Percentiles rank a stretch among this genome's conserved stretches.
phyloP scores from a whole-genome alignment of 2,888 invertebrate species.

The Julus scandinavius region DNA sequence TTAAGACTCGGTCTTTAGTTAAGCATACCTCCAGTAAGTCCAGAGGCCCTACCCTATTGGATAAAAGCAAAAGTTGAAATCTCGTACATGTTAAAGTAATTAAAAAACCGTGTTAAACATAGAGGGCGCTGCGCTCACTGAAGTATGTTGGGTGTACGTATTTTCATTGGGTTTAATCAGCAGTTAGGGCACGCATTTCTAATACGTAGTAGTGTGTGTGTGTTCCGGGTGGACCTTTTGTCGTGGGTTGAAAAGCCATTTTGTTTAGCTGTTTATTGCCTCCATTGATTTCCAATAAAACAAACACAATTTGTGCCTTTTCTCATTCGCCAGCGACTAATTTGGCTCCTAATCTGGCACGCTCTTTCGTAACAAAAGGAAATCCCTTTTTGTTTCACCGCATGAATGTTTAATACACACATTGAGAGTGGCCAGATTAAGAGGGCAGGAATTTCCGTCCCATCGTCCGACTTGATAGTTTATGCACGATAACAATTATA shows the following conservation, averaged over 20 bases:
- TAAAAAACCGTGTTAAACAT: too few species aligned
- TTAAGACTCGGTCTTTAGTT: too few species aligned
- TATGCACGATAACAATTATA: constrained; percentile 33
- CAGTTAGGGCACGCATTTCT: background rate
- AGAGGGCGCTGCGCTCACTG: too few species aligned
- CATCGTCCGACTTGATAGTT: background rate
- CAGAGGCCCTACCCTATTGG: too few species aligned
- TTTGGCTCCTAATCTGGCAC: constrained; percentile 36
- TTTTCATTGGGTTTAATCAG: background rate
- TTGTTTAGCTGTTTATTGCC: background rate
- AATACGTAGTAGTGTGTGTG: background rate
- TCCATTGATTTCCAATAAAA: constrained; percentile 34
- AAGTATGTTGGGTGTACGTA: background rate
- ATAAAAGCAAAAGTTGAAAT: too few species aligned
- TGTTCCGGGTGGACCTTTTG: too few species aligned
- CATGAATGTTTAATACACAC: too few species aligned
- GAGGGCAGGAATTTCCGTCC: background rate
- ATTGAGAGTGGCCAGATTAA: background rate
- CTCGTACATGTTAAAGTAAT: too few species aligned
- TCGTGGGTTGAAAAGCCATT: too few species aligned
- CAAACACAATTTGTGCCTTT: constrained; percentile 20
- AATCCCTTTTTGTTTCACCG: too few species aligned
- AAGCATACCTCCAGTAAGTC: too few species aligned
- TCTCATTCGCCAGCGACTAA: constrained; percentile 5
- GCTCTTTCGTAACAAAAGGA: background rate